Conservation (phyloP, 2,797 vertebrate genomes). For the Oreonectes daqikongensis region DNA sequence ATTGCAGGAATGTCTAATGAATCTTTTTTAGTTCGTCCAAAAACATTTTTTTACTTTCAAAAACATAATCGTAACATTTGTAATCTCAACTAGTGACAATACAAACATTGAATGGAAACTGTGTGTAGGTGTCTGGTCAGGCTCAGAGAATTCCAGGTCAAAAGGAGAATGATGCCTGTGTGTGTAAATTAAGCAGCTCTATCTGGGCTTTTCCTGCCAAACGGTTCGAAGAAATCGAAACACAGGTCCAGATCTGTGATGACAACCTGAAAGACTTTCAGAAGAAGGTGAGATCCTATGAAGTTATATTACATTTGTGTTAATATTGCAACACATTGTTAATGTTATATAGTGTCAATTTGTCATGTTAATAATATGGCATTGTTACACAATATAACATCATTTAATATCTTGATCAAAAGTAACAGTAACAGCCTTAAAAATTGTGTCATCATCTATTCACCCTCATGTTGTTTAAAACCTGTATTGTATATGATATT, state of each 20-base stretch:
- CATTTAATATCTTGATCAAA: too few species aligned
- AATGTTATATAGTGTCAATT: too few species aligned
- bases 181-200: slow-evolving; percentile 42
- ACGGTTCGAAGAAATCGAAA: slow-evolving; percentile 23
- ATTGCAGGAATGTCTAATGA: neutral
- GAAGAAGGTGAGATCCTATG: slow-evolving; percentile 19
- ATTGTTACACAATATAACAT: too few species aligned
- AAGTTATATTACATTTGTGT: too few species aligned
- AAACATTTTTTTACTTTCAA: too few species aligned
- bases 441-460: too few species aligned
- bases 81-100: neutral
- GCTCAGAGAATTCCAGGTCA: slow-evolving; percentile 25
- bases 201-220: slow-evolving; percentile 42
- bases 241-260: slow-evolving; percentile 28
- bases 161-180: slow-evolving; percentile 12
- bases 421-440: too few species aligned
- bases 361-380: too few species aligned
- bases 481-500: too few species aligned
- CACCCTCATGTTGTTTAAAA: too few species aligned
- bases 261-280: slow-evolving; percentile 4
- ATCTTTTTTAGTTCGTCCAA: neutral
- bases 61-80: neutral
- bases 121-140: slow-evolving; percentile 18
- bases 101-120: neutral
- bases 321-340: too few species aligned